Conservation (phyloP, 2,113 vertebrate species). For the Pedionomus torquatus region DNA sequence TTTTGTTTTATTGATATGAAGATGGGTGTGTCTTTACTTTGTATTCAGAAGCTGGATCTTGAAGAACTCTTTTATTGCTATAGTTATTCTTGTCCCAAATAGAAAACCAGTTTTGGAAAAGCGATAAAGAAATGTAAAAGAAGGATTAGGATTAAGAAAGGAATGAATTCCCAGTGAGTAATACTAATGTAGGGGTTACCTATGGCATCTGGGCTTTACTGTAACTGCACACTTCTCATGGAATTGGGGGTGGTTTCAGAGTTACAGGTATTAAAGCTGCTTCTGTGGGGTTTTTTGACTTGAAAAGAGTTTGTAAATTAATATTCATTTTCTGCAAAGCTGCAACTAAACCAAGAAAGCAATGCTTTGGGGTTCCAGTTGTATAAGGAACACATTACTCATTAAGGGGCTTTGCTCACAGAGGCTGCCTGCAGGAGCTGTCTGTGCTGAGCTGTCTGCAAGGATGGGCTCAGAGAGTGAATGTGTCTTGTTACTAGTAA, state of each 20-base stretch:
- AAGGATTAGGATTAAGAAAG: neutral
- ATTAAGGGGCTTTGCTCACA: neutral
- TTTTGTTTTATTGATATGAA: neutral
- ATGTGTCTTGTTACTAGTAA: neutral
- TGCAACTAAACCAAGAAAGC: neutral
- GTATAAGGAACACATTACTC: neutral
- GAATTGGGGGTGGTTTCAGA: neutral
- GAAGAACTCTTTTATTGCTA: neutral
- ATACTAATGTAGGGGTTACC: neutral
- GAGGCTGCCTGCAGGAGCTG: neutral
- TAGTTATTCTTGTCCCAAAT: neutral
- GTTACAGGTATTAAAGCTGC: neutral
- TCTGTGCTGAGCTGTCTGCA: neutral
- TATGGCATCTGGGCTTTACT: neutral
- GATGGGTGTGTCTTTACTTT: neutral
- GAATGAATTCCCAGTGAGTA: neutral
- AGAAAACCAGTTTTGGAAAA: neutral
- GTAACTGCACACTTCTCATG: neutral
- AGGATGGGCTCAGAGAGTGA: neutral
- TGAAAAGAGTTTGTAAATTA: neutral
- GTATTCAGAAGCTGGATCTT: neutral
- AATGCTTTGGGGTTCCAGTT: neutral
- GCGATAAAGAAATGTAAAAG: neutral
- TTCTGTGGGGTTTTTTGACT: accelerated
- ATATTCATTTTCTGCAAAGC: neutral